Evolutionary conservation across 2,797 vertebrate species (phyloP).

Genomic region (Loris lydekkerianus): DNA sequence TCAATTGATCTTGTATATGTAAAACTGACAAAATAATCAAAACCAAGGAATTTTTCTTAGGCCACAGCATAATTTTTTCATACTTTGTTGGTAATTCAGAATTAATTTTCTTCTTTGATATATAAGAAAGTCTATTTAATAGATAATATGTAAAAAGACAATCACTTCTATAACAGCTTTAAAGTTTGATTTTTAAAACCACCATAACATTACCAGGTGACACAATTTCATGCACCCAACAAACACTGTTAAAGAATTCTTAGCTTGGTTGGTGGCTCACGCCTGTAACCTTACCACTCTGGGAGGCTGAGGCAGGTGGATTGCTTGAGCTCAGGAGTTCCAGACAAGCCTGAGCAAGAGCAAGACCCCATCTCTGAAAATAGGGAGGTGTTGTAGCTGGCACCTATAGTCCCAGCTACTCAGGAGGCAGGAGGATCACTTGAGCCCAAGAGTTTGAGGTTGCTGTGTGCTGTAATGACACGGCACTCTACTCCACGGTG

Average conservation of each 20-base stretch:
- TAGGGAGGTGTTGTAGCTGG: too few species aligned
- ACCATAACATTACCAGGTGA: neutral
- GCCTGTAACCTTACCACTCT: too few species aligned
- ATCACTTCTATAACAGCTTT: neutral
- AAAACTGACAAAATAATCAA: constrained; percentile 11
- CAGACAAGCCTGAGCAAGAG: too few species aligned
- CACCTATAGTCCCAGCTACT: too few species aligned
- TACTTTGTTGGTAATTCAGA: constrained; percentile 34
- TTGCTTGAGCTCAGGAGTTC: too few species aligned
- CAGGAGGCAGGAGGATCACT: too few species aligned
- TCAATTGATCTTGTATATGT: neutral
- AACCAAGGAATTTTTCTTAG: neutral
- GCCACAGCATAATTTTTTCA: neutral
- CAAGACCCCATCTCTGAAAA: too few species aligned
- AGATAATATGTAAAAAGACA: neutral
- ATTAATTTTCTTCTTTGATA: constrained; percentile 39
- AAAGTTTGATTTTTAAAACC: constrained; percentile 12
- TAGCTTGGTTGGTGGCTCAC: constrained; percentile 20
- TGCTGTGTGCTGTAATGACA: too few species aligned
- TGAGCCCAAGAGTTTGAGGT: too few species aligned
- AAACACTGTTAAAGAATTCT: constrained; percentile 48
- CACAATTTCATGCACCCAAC: neutral
- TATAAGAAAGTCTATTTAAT: neutral
- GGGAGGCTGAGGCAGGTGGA: too few species aligned
- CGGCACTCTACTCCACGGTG: too few species aligned